Conservation (phyloP, 1,140 invertebrate genomes). For the Sinonovacula constricta region DNA sequence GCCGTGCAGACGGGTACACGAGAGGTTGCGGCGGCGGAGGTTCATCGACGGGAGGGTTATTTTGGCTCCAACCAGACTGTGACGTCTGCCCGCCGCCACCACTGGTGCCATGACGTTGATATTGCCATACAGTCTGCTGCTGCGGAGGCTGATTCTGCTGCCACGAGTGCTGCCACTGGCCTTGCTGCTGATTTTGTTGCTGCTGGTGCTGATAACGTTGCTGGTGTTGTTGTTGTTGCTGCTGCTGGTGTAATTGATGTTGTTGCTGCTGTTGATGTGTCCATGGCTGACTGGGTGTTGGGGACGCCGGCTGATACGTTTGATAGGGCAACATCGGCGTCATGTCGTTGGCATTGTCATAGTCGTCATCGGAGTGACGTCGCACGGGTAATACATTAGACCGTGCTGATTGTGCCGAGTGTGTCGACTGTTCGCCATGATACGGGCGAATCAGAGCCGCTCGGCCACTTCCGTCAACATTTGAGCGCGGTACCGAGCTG, state of each 20-base stretch:
- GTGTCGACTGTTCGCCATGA: conserved; percentile 7
- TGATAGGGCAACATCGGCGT: conserved; percentile 61
- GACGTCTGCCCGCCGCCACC: conserved; percentile 6
- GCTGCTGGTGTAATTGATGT: conserved; percentile 21
- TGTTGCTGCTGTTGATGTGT: too few species aligned
- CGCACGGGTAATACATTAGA: conserved; percentile 30
- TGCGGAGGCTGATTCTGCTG: conserved; percentile 36
- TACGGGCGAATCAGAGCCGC: conserved; percentile 35
- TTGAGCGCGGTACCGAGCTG: conserved; percentile 11
- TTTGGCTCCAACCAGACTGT: conserved; percentile 39
- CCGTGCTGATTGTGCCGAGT: too few species aligned
- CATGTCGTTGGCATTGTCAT: conserved; percentile 69
- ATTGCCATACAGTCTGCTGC: conserved; percentile 44
- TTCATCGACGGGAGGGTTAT: conserved; percentile 47
- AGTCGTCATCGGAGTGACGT: conserved; percentile 63
- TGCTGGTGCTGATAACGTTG: conserved; percentile 51
- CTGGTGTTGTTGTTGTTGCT: conserved; percentile 44
- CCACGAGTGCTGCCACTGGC: conserved; percentile 22
- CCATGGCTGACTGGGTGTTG: too few species aligned
- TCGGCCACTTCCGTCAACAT: not conserved
- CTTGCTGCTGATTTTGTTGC: conserved; percentile 38
- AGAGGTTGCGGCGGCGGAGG: conserved; percentile 66
- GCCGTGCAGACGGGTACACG: conserved; percentile 68
- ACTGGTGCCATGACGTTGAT: conserved; percentile 2
- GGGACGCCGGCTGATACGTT: conserved; percentile 23